phyloP scores from a whole-genome alignment of 2,888 invertebrate species.

The Ischnura elegans region DNA sequence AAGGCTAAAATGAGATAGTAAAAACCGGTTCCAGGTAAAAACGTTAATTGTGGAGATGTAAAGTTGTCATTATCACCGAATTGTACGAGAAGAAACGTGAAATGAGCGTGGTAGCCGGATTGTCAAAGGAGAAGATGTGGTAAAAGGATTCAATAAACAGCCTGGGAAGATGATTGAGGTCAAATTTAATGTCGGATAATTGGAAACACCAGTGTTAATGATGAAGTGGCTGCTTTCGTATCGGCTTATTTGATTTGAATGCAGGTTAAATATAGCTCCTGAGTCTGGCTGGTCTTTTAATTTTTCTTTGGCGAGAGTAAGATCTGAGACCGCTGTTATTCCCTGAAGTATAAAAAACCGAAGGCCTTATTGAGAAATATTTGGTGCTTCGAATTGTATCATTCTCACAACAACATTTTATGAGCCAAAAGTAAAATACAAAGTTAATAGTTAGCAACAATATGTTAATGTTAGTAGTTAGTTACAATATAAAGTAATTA shows the following conservation, averaged over 20 bases:
- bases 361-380: no score
- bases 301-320: background rate
- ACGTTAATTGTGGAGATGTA: background rate
- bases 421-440: no score
- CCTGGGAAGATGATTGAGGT: background rate
- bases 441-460: no score
- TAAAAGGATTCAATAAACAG: background rate
- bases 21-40: background rate
- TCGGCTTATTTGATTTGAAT: background rate
- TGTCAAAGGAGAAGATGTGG: background rate
- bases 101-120: background rate
- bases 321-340: background rate
- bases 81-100: background rate
- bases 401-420: no score
- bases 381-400: no score
- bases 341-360: background rate
- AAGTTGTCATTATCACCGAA: background rate
- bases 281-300: background rate
- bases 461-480: no score
- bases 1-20: background rate
- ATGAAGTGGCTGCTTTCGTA: background rate
- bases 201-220: background rate
- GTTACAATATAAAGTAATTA: no score
- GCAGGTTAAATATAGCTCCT: background rate
- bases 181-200: slow-evolving; percentile 7